Conservation (phyloP, 2,888 invertebrate species). For the Pyrgus malvae region DNA sequence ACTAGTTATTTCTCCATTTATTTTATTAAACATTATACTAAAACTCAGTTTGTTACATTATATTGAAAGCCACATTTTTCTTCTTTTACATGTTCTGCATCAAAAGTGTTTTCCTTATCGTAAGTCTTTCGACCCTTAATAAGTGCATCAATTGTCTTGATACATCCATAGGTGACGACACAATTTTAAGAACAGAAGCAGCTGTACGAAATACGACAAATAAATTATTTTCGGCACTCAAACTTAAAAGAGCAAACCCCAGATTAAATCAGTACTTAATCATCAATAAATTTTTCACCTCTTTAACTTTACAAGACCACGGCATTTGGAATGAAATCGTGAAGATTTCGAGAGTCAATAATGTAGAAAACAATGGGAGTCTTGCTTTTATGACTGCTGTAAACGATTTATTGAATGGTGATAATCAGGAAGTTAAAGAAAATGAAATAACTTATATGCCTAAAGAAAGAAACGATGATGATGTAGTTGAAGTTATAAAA, state of each 20-base stretch:
- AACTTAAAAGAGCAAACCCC: constrained; percentile 39
- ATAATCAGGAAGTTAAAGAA: constrained; percentile 35
- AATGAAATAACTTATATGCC: constrained; percentile 18
- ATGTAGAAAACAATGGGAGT: constrained; percentile 41
- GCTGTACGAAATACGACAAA: constrained; percentile 47
- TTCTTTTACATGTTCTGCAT: constrained; percentile 6
- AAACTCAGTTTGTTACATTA: not conserved
- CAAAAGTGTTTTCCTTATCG: not conserved
- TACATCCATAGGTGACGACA: constrained; percentile 41
- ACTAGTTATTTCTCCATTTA: not conserved
- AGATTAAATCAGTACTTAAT: constrained; percentile 46
- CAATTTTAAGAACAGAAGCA: constrained; percentile 42
- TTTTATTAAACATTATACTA: not conserved
- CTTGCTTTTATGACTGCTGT: constrained; percentile 46
- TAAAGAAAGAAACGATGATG: constrained; percentile 7
- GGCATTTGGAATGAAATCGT: constrained; percentile 47
- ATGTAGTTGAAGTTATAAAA: constrained; percentile 14
- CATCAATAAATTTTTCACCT: constrained; percentile 53
- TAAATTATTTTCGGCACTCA: constrained; percentile 47
- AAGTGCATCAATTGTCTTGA: constrained; percentile 29
- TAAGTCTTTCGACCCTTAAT: not conserved
- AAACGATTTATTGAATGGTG: constrained; percentile 52
- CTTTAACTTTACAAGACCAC: constrained; percentile 49
- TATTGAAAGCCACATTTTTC: not conserved
- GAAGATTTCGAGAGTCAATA: constrained; percentile 42